Conservation (phyloP, 2,113 vertebrate species). For the Hucho hucho region DNA sequence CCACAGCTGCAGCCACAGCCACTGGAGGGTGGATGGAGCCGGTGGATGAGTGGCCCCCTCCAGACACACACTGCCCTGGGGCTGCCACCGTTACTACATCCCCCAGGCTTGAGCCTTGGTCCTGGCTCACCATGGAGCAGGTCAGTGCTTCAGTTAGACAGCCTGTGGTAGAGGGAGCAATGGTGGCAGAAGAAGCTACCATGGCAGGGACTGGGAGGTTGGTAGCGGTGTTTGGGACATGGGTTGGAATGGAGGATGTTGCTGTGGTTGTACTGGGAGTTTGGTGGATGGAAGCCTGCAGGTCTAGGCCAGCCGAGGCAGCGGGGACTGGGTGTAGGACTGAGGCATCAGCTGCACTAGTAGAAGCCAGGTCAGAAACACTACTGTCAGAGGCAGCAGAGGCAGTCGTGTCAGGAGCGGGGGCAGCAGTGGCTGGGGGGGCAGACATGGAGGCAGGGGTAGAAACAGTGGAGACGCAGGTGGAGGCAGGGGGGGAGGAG, state of each 20-base stretch:
- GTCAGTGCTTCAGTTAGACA: slow-evolving; percentile 31
- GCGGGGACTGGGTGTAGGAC: slow-evolving; percentile 7
- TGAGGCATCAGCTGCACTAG: too few species aligned
- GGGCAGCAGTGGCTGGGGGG: slow-evolving; percentile 29
- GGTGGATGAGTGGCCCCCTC: slow-evolving; percentile 29
- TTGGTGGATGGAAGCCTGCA: slow-evolving; percentile 32
- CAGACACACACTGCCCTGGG: slow-evolving; percentile 35
- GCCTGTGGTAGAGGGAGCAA: slow-evolving; percentile 28
- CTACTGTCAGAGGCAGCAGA: slow-evolving; percentile 21
- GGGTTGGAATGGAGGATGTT: slow-evolving; percentile 31
- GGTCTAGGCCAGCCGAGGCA: slow-evolving; percentile 13
- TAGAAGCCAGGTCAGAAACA: slow-evolving; percentile 1
- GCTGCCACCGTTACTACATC: slow-evolving; percentile 41
- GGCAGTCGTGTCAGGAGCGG: slow-evolving; percentile 32
- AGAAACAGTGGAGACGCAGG: slow-evolving; percentile 54
- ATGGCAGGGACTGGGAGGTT: slow-evolving; percentile 20
- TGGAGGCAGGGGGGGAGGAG: slow-evolving; percentile 45
- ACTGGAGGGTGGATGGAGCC: slow-evolving; percentile 49
- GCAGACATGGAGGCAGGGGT: slow-evolving; percentile 55
- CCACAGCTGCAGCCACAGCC: slow-evolving; percentile 37
- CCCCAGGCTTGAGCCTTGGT: slow-evolving; percentile 33
- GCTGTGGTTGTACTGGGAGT: slow-evolving; percentile 29
- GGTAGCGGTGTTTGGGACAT: slow-evolving; percentile 22
- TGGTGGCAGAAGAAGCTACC: slow-evolving; percentile 25
- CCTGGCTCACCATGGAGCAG: slow-evolving; percentile 28